Evolutionary conservation across 2,797 vertebrate genomes (phyloP), one percentile per base, ranked within the genome.

Genomic region (Melanotaenia parkinsoni): DNA sequence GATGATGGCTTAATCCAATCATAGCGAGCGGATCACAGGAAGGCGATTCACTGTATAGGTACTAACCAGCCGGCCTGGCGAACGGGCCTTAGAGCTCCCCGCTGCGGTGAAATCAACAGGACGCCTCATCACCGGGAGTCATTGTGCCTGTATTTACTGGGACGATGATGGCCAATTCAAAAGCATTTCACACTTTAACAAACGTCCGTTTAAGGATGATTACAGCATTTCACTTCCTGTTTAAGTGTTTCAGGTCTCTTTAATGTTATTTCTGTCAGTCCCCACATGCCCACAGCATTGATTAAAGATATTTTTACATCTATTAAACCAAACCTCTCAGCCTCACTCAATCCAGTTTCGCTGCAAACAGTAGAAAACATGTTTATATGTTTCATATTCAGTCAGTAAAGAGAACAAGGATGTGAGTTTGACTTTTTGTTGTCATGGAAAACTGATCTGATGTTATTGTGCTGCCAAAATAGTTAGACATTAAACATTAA

Each of bases 1-100:
- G 82, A 86, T 88, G 85, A 89, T 43, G 70, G 60, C 59, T 81
- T 91, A 92, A 91, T 92, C 89, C 91, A 90, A 91, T 92, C 90
- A 87, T 63, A 58, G 73, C 18, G 78, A 83, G 80, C 67, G 73
- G 87, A 91, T 92, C 86, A 86, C 78, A 74, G 77, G 78, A 74
- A 82, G 81, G 80, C 32, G 72, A 87, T 87, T 84, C 78, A 51
- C 20, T 2, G 72, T 43, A 14, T 12, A 50, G 74, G 70, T 22
- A 57, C 61, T 1, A 58, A 68, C 60, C 54, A 2, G 43, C 45
- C 57, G n/a, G 16, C n/a, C 51, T 51, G n/a, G 22, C n/a, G 22
- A 53, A 18, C 65, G 1, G 28, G 63, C 58, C 66, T 63, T 28
- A 38, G 47, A 35, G 63, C 53, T 28, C 16, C 50, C 58, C 1